phyloP scores from a whole-genome alignment of 2,113 vertebrate genomes.

The Dolichotis patagonum region DNA sequence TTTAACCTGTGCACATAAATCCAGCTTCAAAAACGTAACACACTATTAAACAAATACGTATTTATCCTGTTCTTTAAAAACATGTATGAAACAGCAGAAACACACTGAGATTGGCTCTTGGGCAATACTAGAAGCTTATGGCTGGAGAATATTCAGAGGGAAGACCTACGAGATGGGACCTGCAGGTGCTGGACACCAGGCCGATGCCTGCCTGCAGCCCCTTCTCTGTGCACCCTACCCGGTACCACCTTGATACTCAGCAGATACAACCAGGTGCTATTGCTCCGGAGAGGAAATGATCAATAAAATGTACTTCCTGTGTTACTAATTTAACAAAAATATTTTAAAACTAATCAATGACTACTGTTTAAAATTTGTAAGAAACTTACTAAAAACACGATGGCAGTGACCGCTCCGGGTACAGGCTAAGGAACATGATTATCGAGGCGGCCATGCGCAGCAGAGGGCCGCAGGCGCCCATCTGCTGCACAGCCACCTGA shows the following conservation, averaged over 20 bases:
- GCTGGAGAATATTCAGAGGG: neutral
- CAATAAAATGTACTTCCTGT: slow-evolving; percentile 31
- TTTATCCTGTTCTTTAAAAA: slow-evolving; percentile 19
- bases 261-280: slow-evolving; percentile 31
- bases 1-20: slow-evolving; percentile 24
- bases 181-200: neutral
- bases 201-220: neutral
- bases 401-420: neutral
- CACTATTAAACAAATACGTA: slow-evolving; percentile 38
- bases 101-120: neutral
- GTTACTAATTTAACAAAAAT: slow-evolving; percentile 41
- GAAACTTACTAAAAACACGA: slow-evolving; percentile 58
- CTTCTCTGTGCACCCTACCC: neutral
- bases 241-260: neutral
- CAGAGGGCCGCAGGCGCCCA: neutral
- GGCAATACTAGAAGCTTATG: neutral
- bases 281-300: neutral
- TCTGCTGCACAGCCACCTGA: neutral
- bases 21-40: slow-evolving; percentile 35
- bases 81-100: slow-evolving; percentile 29
- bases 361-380: slow-evolving; percentile 57
- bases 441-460: neutral
- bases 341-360: slow-evolving; percentile 8
- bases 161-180: slow-evolving; percentile 15
- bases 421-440: slow-evolving; percentile 32